These are phyloP conservation scores for Villa cingulata DNA, from an alignment of 2,888 invertebrate species.

Conservation along the genomic window DNA sequence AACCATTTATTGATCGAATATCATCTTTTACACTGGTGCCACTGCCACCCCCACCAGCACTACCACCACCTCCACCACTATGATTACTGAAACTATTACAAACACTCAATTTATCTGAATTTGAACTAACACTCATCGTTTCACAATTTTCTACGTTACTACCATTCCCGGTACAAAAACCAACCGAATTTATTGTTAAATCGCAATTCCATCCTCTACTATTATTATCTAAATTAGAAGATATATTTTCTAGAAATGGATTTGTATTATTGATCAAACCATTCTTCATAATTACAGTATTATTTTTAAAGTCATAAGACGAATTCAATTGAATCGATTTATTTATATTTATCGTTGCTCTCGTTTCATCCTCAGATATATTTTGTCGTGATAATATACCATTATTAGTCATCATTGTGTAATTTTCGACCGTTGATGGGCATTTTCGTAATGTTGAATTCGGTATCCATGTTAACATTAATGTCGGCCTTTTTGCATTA, in stretches of 20 bases:
- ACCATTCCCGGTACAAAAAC: too few species aligned
- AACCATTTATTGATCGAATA: slow-evolving; percentile 7
- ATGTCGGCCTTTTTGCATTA: slow-evolving; percentile 60
- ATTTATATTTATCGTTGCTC: neutral
- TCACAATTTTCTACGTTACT: slow-evolving; percentile 35
- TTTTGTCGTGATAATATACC: slow-evolving; percentile 8
- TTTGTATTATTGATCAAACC: slow-evolving; percentile 28
- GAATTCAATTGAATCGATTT: neutral
- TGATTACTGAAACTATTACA: slow-evolving; percentile 13
- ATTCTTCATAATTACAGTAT: slow-evolving; percentile 4
- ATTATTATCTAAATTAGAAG: slow-evolving; percentile 7
- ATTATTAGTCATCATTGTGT: slow-evolving; percentile 5
- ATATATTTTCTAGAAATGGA: slow-evolving; percentile 31
- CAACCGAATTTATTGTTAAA: too few species aligned
- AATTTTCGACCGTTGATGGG: slow-evolving; percentile 56
- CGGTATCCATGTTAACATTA: slow-evolving; percentile 90
- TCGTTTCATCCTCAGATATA: slow-evolving; percentile 11
- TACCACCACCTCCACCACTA: slow-evolving; percentile 11
- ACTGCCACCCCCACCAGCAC: neutral
- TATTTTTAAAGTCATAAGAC: neutral
- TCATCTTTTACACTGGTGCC: slow-evolving; percentile 9
- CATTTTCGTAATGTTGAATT: slow-evolving; percentile 79
- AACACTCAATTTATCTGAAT: slow-evolving; percentile 35
- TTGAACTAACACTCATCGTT: slow-evolving; percentile 40
- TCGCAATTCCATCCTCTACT: neutral